Evolutionary conservation across 2,888 invertebrate genomes (phyloP).

Genomic region (Euphydryas editha): DNA sequence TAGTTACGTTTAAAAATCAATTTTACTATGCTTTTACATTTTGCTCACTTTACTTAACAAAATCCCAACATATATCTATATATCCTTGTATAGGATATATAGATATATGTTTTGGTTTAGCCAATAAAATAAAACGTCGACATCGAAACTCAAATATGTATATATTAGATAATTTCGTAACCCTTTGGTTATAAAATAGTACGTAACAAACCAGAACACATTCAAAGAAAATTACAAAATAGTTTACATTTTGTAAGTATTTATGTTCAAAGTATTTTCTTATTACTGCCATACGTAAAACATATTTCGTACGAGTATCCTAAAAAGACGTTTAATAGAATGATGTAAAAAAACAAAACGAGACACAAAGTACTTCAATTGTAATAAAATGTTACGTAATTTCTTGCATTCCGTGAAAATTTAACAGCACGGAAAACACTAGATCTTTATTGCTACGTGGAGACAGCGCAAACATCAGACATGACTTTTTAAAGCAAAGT

Average conservation of each 20-base stretch:
- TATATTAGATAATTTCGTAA: too few species aligned
- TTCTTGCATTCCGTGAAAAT: slow-evolving; percentile 31
- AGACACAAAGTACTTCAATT: slow-evolving; percentile 24
- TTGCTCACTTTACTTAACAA: too few species aligned
- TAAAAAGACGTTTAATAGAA: neutral
- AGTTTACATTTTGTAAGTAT: neutral
- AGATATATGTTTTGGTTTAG: too few species aligned
- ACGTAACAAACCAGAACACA: too few species aligned
- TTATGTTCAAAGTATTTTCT: neutral
- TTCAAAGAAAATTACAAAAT: neutral
- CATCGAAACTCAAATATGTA: too few species aligned
- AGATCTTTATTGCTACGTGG: slow-evolving; percentile 30
- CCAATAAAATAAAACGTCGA: too few species aligned
- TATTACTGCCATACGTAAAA: neutral
- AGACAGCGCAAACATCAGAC: slow-evolving; percentile 21
- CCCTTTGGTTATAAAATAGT: too few species aligned
- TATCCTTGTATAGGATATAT: too few species aligned
- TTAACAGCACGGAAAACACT: slow-evolving; percentile 27
- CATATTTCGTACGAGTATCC: neutral
- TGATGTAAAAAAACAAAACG: slow-evolving; percentile 5
- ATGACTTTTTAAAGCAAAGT: neutral
- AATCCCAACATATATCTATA: too few species aligned
- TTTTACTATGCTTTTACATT: too few species aligned
- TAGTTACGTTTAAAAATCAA: too few species aligned
- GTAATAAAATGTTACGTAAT: slow-evolving; percentile 25